Evolutionary conservation across 2,888 invertebrate genomes (phyloP).

Genomic region (Drosophila lacicola): DNA sequence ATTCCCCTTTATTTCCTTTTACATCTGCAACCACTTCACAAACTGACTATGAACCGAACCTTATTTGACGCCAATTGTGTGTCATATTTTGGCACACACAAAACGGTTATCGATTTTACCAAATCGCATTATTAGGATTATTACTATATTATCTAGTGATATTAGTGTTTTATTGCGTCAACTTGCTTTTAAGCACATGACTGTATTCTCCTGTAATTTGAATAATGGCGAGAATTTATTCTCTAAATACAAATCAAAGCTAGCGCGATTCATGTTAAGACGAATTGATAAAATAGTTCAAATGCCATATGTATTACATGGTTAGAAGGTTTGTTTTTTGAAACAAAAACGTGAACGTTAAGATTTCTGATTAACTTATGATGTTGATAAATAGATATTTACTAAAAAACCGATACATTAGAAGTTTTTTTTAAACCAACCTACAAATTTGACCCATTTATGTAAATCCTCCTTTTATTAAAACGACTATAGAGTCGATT

Average conservation of each 20-base stretch:
- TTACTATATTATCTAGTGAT: conserved; percentile 44
- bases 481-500: too few species aligned
- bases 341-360: too few species aligned
- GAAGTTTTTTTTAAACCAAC: too few species aligned
- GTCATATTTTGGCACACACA: conserved; percentile 37
- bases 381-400: too few species aligned
- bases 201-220: background rate
- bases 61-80: conserved; percentile 55
- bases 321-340: too few species aligned
- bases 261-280: background rate
- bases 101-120: conserved; percentile 5
- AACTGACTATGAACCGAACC: background rate
- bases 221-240: too few species aligned
- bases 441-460: too few species aligned
- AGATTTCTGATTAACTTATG: too few species aligned
- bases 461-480: too few species aligned
- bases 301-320: too few species aligned
- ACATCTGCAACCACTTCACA: background rate
- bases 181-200: background rate
- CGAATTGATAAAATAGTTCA: too few species aligned
- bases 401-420: too few species aligned
- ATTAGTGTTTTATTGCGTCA: conserved; percentile 28
- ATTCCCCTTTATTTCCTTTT: conserved; percentile 1
- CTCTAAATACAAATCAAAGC: background rate
- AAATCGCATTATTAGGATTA: conserved; percentile 48